A percentile compares a stretch with the other conserved stretches of the same genome.
Evolutionary conservation across 2,888 invertebrate species (phyloP).

Genomic region (Adela reaumurella): DNA sequence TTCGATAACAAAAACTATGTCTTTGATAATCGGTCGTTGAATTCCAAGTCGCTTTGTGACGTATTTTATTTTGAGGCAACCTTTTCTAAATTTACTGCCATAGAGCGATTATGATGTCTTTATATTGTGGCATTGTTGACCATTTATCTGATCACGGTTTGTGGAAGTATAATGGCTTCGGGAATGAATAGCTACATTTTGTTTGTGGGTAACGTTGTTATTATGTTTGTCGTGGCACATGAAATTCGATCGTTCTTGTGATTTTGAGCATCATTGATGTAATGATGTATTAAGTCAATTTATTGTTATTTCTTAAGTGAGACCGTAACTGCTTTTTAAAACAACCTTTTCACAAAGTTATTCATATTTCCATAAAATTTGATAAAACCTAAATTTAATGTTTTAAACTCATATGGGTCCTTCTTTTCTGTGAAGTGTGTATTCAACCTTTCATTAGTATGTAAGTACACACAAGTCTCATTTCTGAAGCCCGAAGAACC

Average conservation of each 20-base stretch:
- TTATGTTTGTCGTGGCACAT: neutral
- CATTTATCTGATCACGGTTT: constrained; percentile 45
- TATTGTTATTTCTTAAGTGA: too few species aligned
- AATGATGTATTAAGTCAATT: too few species aligned
- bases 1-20: neutral
- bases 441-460: too few species aligned
- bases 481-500: too few species aligned
- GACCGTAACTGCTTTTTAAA: too few species aligned
- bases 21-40: neutral
- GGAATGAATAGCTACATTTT: neutral
- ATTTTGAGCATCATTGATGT: neutral
- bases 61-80: constrained; percentile 36
- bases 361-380: too few species aligned
- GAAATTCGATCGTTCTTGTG: neutral
- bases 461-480: too few species aligned
- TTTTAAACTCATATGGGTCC: too few species aligned
- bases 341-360: too few species aligned
- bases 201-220: neutral
- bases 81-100: constrained; percentile 48
- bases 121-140: constrained; percentile 44
- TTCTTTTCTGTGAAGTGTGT: too few species aligned
- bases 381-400: too few species aligned
- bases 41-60: constrained; percentile 28
- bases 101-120: constrained; percentile 53
- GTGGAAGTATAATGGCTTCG: neutral